phyloP scores from a whole-genome alignment of 2,113 vertebrate genomes.

The Chunga burmeisteri region DNA sequence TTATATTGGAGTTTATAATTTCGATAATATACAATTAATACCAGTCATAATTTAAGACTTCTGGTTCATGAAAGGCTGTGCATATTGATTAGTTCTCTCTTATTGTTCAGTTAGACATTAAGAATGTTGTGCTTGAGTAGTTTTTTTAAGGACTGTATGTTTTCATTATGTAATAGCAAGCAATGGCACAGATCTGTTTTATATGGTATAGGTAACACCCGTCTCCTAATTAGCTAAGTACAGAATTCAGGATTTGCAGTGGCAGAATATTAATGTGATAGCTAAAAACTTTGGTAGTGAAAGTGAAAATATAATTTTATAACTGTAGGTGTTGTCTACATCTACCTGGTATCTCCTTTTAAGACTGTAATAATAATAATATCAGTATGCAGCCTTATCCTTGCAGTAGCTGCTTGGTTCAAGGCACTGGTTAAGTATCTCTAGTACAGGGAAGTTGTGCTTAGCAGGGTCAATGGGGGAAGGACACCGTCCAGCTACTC shows the following conservation, averaged over 20 bases:
- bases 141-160: background rate
- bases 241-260: background rate
- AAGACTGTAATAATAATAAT: too few relatives aligned
- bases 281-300: background rate
- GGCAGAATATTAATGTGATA: background rate
- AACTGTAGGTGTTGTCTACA: background rate
- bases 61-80: background rate
- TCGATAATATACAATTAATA: conserved; percentile 44
- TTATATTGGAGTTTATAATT: background rate
- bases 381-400: too few relatives aligned
- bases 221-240: background rate
- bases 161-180: background rate
- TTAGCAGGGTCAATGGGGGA: background rate
- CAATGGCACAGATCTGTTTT: background rate
- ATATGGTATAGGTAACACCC: background rate
- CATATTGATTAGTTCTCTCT: background rate
- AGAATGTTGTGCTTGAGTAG: background rate
- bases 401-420: background rate
- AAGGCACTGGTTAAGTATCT: too few relatives aligned
- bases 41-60: background rate
- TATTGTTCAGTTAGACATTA: background rate
- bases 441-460: background rate
- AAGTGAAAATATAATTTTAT: background rate
- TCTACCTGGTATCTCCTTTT: background rate
- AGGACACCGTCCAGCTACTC: background rate